Evolutionary conservation across 2,888 invertebrate species (phyloP).

Genomic region (Scotopteryx bipunctaria): DNA sequence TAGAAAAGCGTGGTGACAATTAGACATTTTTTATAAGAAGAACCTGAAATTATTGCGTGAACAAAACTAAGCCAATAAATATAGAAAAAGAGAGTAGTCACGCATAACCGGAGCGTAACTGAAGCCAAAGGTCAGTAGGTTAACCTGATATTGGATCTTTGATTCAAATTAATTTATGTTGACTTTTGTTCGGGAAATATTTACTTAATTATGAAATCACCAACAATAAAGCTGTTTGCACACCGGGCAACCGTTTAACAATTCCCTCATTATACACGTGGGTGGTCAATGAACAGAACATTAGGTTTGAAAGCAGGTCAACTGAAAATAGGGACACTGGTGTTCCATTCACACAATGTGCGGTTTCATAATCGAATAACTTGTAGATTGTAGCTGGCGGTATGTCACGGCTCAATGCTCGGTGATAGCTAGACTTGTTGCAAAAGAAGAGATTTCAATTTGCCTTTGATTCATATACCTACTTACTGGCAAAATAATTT

Average conservation of each 20-base stretch:
- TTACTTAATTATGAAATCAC: not conserved
- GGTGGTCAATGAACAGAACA: slow-evolving; percentile 32
- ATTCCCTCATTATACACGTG: slow-evolving; percentile 30
- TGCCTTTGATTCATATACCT: too few species aligned
- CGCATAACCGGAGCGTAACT: slow-evolving; percentile 11
- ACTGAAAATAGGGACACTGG: slow-evolving; percentile 43
- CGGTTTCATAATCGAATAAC: slow-evolving; percentile 27
- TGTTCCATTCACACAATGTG: slow-evolving; percentile 25
- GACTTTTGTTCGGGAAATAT: slow-evolving; percentile 9
- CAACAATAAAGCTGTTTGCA: slow-evolving; percentile 11
- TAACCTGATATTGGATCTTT: slow-evolving; percentile 9
- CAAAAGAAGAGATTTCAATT: not conserved
- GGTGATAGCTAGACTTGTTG: not conserved
- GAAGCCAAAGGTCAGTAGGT: slow-evolving; percentile 14
- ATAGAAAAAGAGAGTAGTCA: not conserved
- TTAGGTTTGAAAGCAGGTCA: slow-evolving; percentile 44
- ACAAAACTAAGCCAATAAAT: not conserved
- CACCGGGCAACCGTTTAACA: slow-evolving; percentile 9
- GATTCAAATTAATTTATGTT: slow-evolving; percentile 8
- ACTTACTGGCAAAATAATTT: too few species aligned
- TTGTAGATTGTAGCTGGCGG: slow-evolving; percentile 3
- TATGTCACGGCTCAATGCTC: not conserved
- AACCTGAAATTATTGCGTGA: not conserved
- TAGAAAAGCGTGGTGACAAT: too few species aligned
- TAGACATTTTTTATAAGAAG: too few species aligned